Percentiles rank a stretch among this genome's conserved stretches.
Evolutionary conservation across 2,888 invertebrate species (phyloP).

Genomic region (Rhagium mordax): DNA sequence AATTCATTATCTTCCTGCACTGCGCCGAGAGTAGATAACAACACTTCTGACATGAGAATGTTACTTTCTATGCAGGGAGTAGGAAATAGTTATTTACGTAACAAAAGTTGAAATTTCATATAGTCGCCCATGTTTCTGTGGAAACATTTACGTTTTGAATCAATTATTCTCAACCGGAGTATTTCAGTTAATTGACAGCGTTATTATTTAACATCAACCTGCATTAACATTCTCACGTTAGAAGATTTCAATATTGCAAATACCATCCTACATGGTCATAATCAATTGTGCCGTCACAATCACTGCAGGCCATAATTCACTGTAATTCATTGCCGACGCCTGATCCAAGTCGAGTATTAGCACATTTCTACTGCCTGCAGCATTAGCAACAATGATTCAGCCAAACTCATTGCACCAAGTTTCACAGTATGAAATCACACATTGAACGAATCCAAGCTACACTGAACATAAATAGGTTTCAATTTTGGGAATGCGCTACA

Average conservation of each 20-base stretch:
- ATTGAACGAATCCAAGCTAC: conserved; percentile 43
- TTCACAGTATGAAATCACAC: conserved; percentile 31
- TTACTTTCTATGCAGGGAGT: too few relatives aligned
- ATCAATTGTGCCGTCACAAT: conserved; percentile 57
- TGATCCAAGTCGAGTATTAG: conserved; percentile 48
- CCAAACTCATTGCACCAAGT: conserved; percentile 25
- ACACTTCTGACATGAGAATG: too few relatives aligned
- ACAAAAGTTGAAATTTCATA: too few relatives aligned
- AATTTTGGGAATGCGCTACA: conserved; percentile 42
- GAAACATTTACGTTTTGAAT: background rate
- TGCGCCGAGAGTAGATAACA: too few relatives aligned
- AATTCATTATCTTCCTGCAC: too few relatives aligned
- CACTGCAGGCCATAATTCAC: conserved; percentile 56
- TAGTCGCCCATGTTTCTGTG: background rate
- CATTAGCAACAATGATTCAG: conserved; percentile 48
- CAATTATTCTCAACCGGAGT: background rate
- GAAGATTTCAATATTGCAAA: conserved; percentile 28
- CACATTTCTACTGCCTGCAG: conserved; percentile 47
- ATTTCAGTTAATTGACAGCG: background rate
- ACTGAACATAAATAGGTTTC: conserved; percentile 48
- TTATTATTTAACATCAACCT: background rate
- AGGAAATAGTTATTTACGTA: too few relatives aligned
- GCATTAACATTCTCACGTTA: conserved; percentile 22
- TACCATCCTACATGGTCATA: conserved; percentile 35
- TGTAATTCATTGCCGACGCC: conserved; percentile 57